Percentiles rank a stretch among this genome's conserved stretches.
These are phyloP conservation scores for Pachypanchax playfairii DNA, from an alignment of 2,113 vertebrate species.

Conservation along the genomic window DNA sequence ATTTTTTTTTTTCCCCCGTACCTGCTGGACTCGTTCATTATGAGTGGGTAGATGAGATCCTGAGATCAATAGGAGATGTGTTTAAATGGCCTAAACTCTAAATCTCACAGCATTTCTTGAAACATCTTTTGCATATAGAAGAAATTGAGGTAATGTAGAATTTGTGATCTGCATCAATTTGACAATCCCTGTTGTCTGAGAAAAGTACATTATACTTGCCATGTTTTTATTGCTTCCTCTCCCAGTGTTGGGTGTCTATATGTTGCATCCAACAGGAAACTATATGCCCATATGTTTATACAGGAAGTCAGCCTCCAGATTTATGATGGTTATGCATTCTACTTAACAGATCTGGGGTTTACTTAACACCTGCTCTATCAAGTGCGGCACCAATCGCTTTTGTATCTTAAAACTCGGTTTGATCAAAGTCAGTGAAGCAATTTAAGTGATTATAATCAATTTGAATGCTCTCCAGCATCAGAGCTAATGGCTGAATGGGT, in stretches of 20 bases:
- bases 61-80: conserved; percentile 17
- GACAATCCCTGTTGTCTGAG: neutral
- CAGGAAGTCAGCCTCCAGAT: conserved; percentile 8
- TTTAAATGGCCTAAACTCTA: conserved; percentile 21
- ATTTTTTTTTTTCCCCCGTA: conserved; percentile 40
- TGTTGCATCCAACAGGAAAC: conserved; percentile 12
- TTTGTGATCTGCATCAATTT: neutral
- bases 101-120: conserved; percentile 4
- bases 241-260: neutral
- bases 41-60: conserved; percentile 20
- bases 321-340: conserved; percentile 5
- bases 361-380: conserved; percentile 22
- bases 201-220: neutral
- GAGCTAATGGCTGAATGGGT: conserved; percentile 66
- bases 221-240: neutral
- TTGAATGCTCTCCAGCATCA: conserved; percentile 68
- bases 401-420: conserved; percentile 56
- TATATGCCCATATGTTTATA: neutral
- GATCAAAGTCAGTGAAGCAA: conserved; percentile 68
- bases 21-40: conserved; percentile 39
- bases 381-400: conserved; percentile 31
- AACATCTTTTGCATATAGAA: neutral
- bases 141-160: neutral
- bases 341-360: conserved; percentile 9
- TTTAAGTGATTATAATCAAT: conserved; percentile 72